Percentiles rank a stretch among this genome's conserved stretches.
These are phyloP conservation scores for Fragum fragum DNA, from an alignment of 2,888 invertebrate genomes.

Conservation along the genomic window DNA sequence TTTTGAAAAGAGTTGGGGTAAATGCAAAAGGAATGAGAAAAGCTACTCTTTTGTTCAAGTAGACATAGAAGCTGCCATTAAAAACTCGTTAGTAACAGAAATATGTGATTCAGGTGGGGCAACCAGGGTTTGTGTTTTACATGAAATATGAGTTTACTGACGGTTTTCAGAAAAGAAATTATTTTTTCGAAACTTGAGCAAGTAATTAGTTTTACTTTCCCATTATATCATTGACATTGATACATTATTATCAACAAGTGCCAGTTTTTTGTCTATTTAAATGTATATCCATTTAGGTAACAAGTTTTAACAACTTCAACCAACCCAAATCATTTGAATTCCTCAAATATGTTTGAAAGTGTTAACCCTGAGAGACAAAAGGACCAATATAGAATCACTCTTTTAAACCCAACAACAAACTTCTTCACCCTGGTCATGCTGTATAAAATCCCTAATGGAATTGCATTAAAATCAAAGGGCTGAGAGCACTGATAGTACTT, in stretches of 20 bases:
- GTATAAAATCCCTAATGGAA: no score
- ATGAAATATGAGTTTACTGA: constrained; percentile 15
- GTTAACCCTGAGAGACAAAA: no score
- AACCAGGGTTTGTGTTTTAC: constrained; percentile 23
- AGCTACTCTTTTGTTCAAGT: constrained; percentile 23
- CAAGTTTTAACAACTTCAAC: no score
- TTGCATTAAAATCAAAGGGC: no score
- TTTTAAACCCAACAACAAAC: no score
- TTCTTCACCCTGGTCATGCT: no score
- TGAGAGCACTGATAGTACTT: no score
- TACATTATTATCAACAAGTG: background rate
- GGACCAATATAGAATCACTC: no score
- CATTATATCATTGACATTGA: constrained; percentile 6
- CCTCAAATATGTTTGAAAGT: no score
- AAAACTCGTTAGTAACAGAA: constrained; percentile 57
- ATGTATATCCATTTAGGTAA: no score
- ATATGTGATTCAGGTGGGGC: constrained; percentile 46
- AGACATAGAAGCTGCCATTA: constrained; percentile 49
- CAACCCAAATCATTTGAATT: no score
- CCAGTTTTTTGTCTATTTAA: no score
- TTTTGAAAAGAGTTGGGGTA: constrained; percentile 1
- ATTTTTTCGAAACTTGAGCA: constrained; percentile 5
- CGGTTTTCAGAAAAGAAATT: background rate
- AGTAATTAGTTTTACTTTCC: constrained; percentile 6
- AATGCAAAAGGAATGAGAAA: constrained; percentile 23